A percentile compares a stretch with the other conserved stretches of the same genome.
These are phyloP conservation scores for Parasteatoda tepidariorum DNA, from an alignment of 1,140 invertebrate species.

Conservation along the genomic window DNA sequence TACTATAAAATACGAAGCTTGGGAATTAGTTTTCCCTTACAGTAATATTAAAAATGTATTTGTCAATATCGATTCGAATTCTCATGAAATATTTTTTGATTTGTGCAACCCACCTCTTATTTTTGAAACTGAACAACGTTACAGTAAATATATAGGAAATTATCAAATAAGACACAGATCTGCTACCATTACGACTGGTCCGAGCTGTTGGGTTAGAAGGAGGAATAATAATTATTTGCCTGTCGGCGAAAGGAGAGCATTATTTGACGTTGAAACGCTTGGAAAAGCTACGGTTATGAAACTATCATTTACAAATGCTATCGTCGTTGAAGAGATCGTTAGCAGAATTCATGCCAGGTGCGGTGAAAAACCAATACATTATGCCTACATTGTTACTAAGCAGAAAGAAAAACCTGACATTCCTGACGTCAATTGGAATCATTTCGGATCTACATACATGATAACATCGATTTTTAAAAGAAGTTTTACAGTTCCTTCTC, in stretches of 20 bases:
- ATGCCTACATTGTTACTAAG: neutral
- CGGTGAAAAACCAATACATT: slow-evolving; percentile 31
- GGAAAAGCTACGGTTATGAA: slow-evolving; percentile 32
- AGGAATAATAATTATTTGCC: no score
- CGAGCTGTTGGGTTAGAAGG: neutral
- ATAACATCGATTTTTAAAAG: slow-evolving; percentile 36
- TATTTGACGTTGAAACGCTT: neutral
- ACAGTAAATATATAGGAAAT: neutral
- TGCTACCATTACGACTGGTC: neutral
- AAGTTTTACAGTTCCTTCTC: slow-evolving; percentile 11
- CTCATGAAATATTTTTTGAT: slow-evolving; percentile 46
- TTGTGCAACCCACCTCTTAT: slow-evolving; percentile 38
- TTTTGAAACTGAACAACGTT: neutral
- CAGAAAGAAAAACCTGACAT: neutral
- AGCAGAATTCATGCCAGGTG: slow-evolving; percentile 18
- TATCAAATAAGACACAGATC: slow-evolving; percentile 6
- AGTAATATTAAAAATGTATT: slow-evolving; percentile 44
- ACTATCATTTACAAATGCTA: neutral
- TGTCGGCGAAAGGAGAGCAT: no score
- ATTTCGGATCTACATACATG: slow-evolving; percentile 41
- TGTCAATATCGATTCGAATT: neutral
- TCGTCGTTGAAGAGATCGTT: slow-evolving; percentile 20
- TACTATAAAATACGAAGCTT: neutral
- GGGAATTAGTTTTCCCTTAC: slow-evolving; percentile 8
- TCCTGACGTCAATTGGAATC: neutral